Evolutionary conservation across 1,140 invertebrate genomes (phyloP), one percentile per base, ranked within the genome.

Genomic region (Listronotus oregonensis): DNA sequence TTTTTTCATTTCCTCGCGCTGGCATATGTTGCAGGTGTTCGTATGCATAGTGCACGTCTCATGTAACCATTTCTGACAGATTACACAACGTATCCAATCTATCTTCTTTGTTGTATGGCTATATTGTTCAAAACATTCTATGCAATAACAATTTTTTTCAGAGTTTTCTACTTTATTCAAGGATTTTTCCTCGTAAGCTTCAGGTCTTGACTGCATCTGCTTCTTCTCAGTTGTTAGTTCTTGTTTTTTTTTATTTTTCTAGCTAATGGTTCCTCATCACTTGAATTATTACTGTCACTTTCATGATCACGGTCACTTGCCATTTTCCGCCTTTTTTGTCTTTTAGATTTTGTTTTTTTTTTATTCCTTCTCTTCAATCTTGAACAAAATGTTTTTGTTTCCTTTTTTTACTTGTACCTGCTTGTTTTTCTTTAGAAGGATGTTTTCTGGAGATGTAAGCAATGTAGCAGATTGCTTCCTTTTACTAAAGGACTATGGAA

Each of bases 51-150:
- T n/a, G n/a, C n/a, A n/a, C n/a, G n/a, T n/a, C n/a, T n/a, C n/a
- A n/a, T n/a, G n/a, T n/a, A n/a, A n/a, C n/a, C n/a, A n/a, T n/a
- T n/a, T n/a, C n/a, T n/a, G n/a, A n/a, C n/a, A n/a, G n/a, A n/a
- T n/a, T n/a, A n/a, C n/a, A n/a, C n/a, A n/a, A n/a, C n/a, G n/a
- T n/a, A n/a, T n/a, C n/a, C n/a, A n/a, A n/a, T n/a, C n/a, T n/a
- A n/a, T n/a, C n/a, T n/a, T n/a, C n/a, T n/a, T n/a, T n/a, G n/a
- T n/a, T n/a, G n/a, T n/a, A n/a, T n/a, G n/a, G n/a, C n/a, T n/a
- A n/a, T n/a, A n/a, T n/a, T n/a, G n/a, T n/a, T n/a, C n/a, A 42
- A 52, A 52, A 44, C 60, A 63, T 52, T 55, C 60, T 34, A 63
- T 50, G 47, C 58, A 60, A 57, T 7, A 49, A 21, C 21, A 49